phyloP scores from a whole-genome alignment of 2,888 invertebrate species.

The Eristalinus sepulchralis region DNA sequence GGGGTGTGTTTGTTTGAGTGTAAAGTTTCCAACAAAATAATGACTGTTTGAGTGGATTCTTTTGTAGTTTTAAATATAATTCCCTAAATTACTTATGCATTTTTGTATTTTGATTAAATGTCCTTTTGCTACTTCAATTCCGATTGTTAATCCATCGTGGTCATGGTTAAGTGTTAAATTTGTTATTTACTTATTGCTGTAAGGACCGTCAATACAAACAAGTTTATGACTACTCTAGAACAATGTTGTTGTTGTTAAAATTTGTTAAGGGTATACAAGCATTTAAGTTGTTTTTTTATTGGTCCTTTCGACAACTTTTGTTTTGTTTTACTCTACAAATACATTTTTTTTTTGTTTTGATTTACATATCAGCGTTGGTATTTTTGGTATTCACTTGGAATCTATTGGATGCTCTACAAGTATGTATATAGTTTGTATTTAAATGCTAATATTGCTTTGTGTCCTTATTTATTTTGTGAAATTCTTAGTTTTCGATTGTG shows the following conservation, averaged over 20 bases:
- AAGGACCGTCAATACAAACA: slow-evolving; percentile 45
- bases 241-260: not conserved
- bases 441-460: slow-evolving; percentile 69
- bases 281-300: slow-evolving; percentile 30
- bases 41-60: slow-evolving; percentile 16
- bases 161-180: slow-evolving; percentile 6
- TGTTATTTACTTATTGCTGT: slow-evolving; percentile 22
- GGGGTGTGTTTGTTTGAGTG: slow-evolving; percentile 13
- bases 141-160: slow-evolving; percentile 49
- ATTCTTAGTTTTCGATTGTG: slow-evolving; percentile 20
- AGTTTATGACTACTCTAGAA: not conserved
- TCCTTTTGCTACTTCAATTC: slow-evolving; percentile 57
- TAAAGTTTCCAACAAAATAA: slow-evolving; percentile 67
- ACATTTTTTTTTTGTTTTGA: not conserved
- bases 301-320: slow-evolving; percentile 50
- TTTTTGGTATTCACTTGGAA: not conserved
- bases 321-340: not conserved
- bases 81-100: slow-evolving; percentile 50
- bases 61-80: slow-evolving; percentile 45
- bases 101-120: slow-evolving; percentile 23
- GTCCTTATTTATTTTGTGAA: slow-evolving; percentile 42
- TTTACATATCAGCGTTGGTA: slow-evolving; percentile 28
- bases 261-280: slow-evolving; percentile 16
- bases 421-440: slow-evolving; percentile 32
- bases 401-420: slow-evolving; percentile 20